These are phyloP conservation scores for Phaethornis superciliosus DNA, from an alignment of 2,113 vertebrate species.

Conservation along the genomic window DNA sequence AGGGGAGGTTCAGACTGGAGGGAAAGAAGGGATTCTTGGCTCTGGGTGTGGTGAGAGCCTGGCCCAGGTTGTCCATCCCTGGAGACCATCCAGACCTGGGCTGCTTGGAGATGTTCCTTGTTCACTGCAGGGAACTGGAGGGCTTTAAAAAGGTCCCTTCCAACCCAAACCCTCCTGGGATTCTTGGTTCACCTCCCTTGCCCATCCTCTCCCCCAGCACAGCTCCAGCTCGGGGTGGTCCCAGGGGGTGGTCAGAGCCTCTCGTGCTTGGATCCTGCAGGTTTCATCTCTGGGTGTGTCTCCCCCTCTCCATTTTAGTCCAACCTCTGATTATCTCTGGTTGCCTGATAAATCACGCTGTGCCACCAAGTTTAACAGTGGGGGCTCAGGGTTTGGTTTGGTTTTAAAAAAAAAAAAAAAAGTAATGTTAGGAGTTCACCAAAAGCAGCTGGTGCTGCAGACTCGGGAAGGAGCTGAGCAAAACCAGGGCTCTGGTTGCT, in stretches of 20 bases:
- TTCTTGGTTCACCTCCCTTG: rapidly evolving
- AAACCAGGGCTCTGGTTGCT: background rate
- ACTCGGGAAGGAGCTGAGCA: background rate
- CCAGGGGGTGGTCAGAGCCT: background rate
- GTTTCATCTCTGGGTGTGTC: background rate
- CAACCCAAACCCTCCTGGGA: too few species aligned
- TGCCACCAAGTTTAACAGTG: background rate
- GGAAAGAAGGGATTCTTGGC: too few species aligned
- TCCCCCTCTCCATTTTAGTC: background rate
- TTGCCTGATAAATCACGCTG: background rate
- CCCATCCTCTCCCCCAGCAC: background rate
- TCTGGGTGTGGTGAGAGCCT: too few species aligned
- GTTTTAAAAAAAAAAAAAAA: background rate
- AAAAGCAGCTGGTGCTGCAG: background rate
- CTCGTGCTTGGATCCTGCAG: background rate
- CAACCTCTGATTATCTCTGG: rapidly evolving
- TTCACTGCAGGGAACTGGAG: too few species aligned
- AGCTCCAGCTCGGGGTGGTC: too few species aligned
- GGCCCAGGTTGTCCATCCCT: too few species aligned
- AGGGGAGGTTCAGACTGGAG: too few species aligned
- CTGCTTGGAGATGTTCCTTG: too few species aligned
- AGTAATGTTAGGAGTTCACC: background rate
- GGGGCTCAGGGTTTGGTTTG: too few species aligned
- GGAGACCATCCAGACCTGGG: too few species aligned
- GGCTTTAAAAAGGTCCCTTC: too few species aligned